Evolutionary conservation across 2,797 vertebrate genomes (phyloP), one percentile per base, ranked within the genome.

Genomic region (Paratrypauchen microcephalus): DNA sequence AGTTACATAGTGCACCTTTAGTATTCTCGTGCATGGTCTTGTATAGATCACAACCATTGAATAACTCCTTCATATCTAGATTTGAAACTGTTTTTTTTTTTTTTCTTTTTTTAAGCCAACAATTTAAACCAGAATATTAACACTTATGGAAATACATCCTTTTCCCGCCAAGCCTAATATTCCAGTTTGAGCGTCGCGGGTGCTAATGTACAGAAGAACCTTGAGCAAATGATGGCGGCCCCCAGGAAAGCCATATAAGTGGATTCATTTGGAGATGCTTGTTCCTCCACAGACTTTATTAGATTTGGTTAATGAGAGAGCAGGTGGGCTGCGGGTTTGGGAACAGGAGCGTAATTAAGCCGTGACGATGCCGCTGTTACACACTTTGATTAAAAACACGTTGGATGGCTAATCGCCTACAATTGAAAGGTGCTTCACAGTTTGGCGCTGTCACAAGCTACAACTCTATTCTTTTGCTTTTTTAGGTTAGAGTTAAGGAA

Each of bases 281-380:
- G 89, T 90, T 90, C 85, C 87, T 91, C 90, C 81, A 41, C 90
- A 92, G 91, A 90, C 90, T 90, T 93, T 92, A 93, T 93, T 93
- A 91, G 87, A 91, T 92, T 93, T 87, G 86, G 86, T 86, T 90
- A 91, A 92, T 92, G 90, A 91, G 89, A 85, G 86, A 68, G 85
- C 79, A 61, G 87, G 82, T 82, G 74, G 81, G 76, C 80, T 48
- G 83, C 89, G 89, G 91, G 90, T 90, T 89, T 83, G 89, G 90
- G 88, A 91, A 85, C 86, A 82, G 71, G 81, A 89, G 83, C 87
- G 79, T 92, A 93, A 93, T 93, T 93, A 92, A 93, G 83, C 87
- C 16, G 48, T 65, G 87, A 87, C 75, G 84, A 87, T 80, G 88
- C 85, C 83, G 72, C 81, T 85, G 85, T 86, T 88, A 86, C 83